Conservation (phyloP, 92 coral and sea anemone genomes). For the Zoanthus sociatus region DNA sequence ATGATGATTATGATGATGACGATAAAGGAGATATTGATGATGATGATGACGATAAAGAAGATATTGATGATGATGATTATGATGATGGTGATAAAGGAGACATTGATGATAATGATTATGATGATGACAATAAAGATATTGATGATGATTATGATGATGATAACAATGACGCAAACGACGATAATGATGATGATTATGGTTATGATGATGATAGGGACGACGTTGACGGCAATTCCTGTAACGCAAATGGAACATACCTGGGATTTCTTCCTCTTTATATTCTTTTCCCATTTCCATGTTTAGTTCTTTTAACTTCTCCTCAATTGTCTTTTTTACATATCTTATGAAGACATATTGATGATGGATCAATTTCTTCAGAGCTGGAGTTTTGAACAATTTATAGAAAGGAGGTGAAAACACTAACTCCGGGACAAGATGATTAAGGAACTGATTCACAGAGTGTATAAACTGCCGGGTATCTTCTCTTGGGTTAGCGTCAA, state of each 20-base stretch:
- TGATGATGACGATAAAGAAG: no score
- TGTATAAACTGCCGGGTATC: not conserved
- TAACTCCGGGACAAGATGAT: not conserved
- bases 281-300: not conserved
- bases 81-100: no score
- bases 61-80: no score
- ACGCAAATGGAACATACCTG: not conserved
- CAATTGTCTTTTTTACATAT: not conserved
- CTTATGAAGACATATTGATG: not conserved
- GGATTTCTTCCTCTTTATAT: not conserved
- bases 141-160: no score
- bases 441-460: not conserved
- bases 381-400: slow-evolving; percentile 12
- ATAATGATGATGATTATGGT: not conserved
- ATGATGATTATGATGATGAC: no score
- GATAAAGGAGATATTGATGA: no score
- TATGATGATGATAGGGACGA: not conserved
- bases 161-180: no score
- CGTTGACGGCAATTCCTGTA: no score
- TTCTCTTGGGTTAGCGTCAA: slow-evolving; percentile 6
- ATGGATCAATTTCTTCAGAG: not conserved
- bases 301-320: slow-evolving; percentile 7
- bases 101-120: not conserved
- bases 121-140: no score
- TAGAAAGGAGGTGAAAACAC: not conserved